phyloP scores from a whole-genome alignment of 2,113 vertebrate genomes.

The Salvelinus alpinus region DNA sequence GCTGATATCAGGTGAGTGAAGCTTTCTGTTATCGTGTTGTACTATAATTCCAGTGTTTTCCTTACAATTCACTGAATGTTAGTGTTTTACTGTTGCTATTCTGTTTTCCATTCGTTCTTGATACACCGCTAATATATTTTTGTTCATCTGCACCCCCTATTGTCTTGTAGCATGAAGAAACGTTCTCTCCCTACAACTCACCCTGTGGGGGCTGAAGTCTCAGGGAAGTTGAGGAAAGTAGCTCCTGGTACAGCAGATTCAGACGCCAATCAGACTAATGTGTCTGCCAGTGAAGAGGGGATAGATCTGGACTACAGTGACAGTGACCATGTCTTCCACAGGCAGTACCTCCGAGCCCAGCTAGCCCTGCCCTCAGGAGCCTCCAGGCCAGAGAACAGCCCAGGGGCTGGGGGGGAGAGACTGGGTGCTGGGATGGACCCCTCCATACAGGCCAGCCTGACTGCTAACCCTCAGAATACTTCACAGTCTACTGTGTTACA shows the following conservation, averaged over 20 bases:
- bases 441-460: background rate
- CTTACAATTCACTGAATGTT: no score
- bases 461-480: background rate
- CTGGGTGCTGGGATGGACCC: no score
- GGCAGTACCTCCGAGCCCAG: constrained; percentile 59
- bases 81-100: no score
- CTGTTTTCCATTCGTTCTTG: background rate
- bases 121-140: background rate
- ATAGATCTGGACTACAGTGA: constrained; percentile 61
- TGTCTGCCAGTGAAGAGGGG: background rate
- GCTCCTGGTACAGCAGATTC: background rate
- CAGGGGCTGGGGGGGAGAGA: no score
- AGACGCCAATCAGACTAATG: background rate
- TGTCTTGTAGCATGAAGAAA: constrained; percentile 36
- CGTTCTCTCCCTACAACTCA: background rate
- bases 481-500: background rate
- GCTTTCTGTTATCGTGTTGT: background rate
- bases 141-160: background rate
- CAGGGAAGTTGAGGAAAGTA: background rate
- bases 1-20: constrained; percentile 33
- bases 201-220: constrained; percentile 12
- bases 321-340: constrained; percentile 63
- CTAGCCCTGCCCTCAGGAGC: constrained; percentile 38
- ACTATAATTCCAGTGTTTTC: background rate
- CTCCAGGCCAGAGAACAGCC: no score